A percentile compares a stretch with the other conserved stretches of the same genome.
Evolutionary conservation across 2,888 invertebrate species (phyloP).

Genomic region (Torymus auratus): DNA sequence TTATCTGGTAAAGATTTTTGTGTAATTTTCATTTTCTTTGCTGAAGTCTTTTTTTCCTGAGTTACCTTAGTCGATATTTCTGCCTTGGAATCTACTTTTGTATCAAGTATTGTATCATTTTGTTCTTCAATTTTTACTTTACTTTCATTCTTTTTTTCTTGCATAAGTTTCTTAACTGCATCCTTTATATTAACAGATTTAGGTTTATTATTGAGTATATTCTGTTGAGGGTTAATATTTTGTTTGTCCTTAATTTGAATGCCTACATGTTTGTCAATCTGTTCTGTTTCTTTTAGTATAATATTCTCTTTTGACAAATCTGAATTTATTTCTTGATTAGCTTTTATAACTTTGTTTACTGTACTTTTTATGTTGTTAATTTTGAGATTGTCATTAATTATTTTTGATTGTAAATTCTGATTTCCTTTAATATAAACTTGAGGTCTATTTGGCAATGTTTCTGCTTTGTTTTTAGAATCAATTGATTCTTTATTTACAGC

Average conservation of each 20-base stretch:
- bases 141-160: conserved; percentile 78
- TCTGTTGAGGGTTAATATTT: conserved; percentile 35
- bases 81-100: conserved; percentile 60
- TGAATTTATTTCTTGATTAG: conserved; percentile 31
- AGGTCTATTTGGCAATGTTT: conserved; percentile 28
- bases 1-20: neutral
- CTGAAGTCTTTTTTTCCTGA: conserved; percentile 27
- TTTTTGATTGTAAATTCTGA: conserved; percentile 12
- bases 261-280: conserved; percentile 16
- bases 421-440: conserved; percentile 14
- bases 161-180: conserved; percentile 70
- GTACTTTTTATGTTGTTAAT: conserved; percentile 26
- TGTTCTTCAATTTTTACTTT: conserved; percentile 77
- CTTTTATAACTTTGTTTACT: conserved; percentile 34
- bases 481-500: conserved; percentile 2
- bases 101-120: conserved; percentile 53
- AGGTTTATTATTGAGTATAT: conserved; percentile 17
- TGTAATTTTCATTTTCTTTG: conserved; percentile 7
- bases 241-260: conserved; percentile 1
- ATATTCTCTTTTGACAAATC: neutral
- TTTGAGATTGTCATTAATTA: conserved; percentile 20
- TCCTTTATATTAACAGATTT: conserved; percentile 65
- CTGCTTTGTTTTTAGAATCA: neutral
- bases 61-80: conserved; percentile 69
- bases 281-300: conserved; percentile 4